These are phyloP conservation scores for Zaprionus ghesquierei DNA, from an alignment of 1,140 invertebrate genomes.

Conservation along the genomic window DNA sequence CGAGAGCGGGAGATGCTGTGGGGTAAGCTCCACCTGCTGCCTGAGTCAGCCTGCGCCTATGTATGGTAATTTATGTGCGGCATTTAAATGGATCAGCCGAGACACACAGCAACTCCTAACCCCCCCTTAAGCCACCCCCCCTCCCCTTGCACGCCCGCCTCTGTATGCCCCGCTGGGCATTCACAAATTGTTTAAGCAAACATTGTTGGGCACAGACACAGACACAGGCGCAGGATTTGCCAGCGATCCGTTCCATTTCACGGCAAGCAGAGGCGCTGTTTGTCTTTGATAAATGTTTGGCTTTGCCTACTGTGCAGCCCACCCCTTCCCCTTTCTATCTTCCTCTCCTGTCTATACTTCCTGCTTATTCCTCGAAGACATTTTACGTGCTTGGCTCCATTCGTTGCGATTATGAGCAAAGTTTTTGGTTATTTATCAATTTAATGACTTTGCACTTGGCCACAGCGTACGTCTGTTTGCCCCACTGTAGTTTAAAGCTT, in stretches of 20 bases:
- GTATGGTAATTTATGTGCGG: constrained; percentile 75
- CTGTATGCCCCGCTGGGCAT: constrained; percentile 24
- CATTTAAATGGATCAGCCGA: constrained; percentile 71
- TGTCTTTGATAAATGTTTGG: constrained; percentile 68
- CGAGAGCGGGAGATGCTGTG: background rate
- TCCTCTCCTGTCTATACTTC: background rate
- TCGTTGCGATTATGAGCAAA: constrained; percentile 74
- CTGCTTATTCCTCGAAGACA: constrained; percentile 29
- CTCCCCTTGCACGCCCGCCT: background rate
- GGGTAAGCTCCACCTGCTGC: background rate
- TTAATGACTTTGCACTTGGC: constrained; percentile 66
- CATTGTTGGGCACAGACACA: constrained; percentile 35
- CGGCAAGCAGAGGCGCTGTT: constrained; percentile 26
- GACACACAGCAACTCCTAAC: constrained; percentile 14
- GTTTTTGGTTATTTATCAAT: constrained; percentile 77
- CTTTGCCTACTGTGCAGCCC: constrained; percentile 6
- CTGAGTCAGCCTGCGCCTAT: background rate
- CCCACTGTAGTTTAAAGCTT: constrained; percentile 59
- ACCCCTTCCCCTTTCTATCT: background rate
- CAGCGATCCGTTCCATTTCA: constrained; percentile 20
- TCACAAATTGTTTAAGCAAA: constrained; percentile 64
- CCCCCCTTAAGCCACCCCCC: background rate
- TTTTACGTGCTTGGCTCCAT: constrained; percentile 36
- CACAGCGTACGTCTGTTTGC: constrained; percentile 10
- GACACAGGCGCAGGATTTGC: background rate